Percentiles rank a stretch among this genome's conserved stretches.
Conservation (phyloP, 2,888 invertebrate genomes). For the Hipparchia semele region DNA sequence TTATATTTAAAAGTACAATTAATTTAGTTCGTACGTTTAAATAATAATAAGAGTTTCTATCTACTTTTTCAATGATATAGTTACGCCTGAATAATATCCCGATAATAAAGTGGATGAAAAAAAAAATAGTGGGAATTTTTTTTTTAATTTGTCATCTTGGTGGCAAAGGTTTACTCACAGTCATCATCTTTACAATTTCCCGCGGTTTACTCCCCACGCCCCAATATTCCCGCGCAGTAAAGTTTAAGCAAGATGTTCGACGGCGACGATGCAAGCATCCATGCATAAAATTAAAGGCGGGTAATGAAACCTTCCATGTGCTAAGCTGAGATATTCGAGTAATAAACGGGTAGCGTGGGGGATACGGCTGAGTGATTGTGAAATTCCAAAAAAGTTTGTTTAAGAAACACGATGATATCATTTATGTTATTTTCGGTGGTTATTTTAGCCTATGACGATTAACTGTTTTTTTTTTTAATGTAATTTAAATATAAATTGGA, state of each 20-base stretch:
- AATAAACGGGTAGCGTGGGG: constrained; percentile 48
- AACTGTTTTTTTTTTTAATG: no score
- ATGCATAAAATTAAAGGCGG: constrained; percentile 82
- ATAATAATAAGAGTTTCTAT: no score
- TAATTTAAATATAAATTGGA: no score
- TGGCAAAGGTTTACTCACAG: not conserved
- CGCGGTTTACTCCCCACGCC: constrained; percentile 25
- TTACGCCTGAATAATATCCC: no score
- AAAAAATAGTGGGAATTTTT: not conserved
- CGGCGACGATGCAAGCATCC: constrained; percentile 62
- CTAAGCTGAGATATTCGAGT: constrained; percentile 64
- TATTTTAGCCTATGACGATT: no score
- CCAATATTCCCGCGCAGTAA: constrained; percentile 38
- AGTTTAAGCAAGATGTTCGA: constrained; percentile 53
- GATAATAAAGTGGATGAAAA: no score
- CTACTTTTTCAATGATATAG: no score
- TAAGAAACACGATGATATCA: constrained; percentile 6
- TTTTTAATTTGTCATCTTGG: not conserved
- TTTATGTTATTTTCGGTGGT: not conserved
- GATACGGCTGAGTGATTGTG: constrained; percentile 31
- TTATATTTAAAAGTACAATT: no score
- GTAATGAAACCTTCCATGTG: constrained; percentile 74
- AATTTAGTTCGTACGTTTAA: no score
- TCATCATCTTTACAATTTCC: not conserved
- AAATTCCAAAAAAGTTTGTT: constrained; percentile 30